Evolutionary conservation across 1,140 invertebrate species (phyloP), one percentile per base, ranked within the genome.

Genomic region (Drosophila sechellia): DNA sequence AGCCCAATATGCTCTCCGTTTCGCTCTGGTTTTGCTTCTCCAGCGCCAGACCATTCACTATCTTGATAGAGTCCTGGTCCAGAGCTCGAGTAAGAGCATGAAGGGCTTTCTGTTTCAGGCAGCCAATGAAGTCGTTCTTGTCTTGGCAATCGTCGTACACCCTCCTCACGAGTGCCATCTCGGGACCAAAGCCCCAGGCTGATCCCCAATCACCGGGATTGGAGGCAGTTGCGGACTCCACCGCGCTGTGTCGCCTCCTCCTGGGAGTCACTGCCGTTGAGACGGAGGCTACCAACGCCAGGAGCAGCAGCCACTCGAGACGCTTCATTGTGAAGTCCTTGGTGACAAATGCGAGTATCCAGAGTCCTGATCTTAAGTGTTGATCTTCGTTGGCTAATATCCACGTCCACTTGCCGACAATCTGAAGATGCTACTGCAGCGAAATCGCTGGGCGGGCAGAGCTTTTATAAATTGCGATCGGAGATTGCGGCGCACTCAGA

Each of bases 121-220:
- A 94, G 59, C 92, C 92, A 34, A 94, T 93, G 72, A 94, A 93
- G 78, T 94, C 94, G 76, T 93, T 93, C 54, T 93, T 93, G 39
- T 93, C 91, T 90, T 94, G 94, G 90, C 94, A 94, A 75, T 94
- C 94, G 55, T 94, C 94, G 70, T 94, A 94, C 50, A 94, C 92
- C 81, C 94, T 94, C 64, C 94, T 93, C 45, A 79, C 83, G n/a
- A 86, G 45, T 3, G 75, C 66, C 61, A 86, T 42, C 49, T 86
- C 83, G 3, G 83, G 79, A 27, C 94, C 94, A 3, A 93, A 31
- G 8, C 66, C 66, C 66, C 31, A 65, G 2, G 27, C n/a, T 2
- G 93, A 71, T 22, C 74, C 57, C 65, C 84, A 90, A 20, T 59
- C 74, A 20, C 53, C 50, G 13, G 8, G 34, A 4, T 49, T 54